These are phyloP conservation scores for Callionymus lyra DNA, from an alignment of 2,113 vertebrate genomes.

Conservation along the genomic window DNA sequence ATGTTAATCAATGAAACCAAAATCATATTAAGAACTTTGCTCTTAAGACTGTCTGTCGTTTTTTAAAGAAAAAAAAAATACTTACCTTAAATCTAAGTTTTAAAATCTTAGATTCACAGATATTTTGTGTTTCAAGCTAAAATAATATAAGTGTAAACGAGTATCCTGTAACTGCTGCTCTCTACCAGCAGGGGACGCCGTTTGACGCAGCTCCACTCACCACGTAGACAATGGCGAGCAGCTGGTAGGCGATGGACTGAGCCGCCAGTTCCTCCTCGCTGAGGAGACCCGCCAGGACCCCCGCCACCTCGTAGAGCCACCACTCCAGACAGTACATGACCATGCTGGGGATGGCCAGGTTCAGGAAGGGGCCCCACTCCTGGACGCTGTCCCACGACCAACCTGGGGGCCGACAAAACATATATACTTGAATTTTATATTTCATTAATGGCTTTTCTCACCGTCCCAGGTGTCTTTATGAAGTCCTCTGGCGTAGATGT, in stretches of 20 bases:
- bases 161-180: too few species aligned
- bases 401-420: constrained; percentile 48
- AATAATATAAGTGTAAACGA: too few species aligned
- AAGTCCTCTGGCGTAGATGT: constrained; percentile 68
- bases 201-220: constrained; percentile 40
- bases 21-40: too few species aligned
- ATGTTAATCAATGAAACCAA: too few species aligned
- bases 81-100: too few species aligned
- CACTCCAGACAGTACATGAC: constrained; percentile 81
- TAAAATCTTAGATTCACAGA: too few species aligned
- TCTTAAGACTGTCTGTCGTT: too few species aligned
- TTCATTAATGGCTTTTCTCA: constrained; percentile 21
- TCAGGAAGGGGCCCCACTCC: constrained; percentile 74
- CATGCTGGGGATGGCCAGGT: constrained; percentile 78
- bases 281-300: constrained; percentile 76
- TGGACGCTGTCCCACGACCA: constrained; percentile 77
- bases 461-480: constrained; percentile 78
- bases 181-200: too few species aligned
- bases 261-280: constrained; percentile 77
- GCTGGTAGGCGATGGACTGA: constrained; percentile 73
- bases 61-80: too few species aligned
- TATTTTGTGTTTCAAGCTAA: too few species aligned
- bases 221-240: constrained; percentile 68
- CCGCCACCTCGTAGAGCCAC: constrained; percentile 82
- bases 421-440: too few species aligned